These are phyloP conservation scores for Barbus barbus DNA, from an alignment of 2,113 vertebrate genomes.

Conservation along the genomic window DNA sequence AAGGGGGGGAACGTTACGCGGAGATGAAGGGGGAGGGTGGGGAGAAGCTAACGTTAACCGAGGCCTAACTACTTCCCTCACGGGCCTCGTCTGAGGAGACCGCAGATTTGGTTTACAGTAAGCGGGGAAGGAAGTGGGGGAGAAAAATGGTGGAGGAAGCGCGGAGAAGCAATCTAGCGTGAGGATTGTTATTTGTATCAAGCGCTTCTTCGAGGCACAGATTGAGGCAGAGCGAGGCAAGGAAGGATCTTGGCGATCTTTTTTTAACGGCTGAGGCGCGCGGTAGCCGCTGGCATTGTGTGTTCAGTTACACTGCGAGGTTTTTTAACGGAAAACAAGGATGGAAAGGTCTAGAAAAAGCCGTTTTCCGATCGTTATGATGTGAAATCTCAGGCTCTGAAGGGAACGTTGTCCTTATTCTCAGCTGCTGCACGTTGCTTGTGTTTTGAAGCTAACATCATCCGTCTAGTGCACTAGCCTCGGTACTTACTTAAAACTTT, in stretches of 20 bases:
- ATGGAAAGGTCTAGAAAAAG: not conserved
- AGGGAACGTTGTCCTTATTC: slow-evolving; percentile 20
- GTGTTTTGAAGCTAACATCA: slow-evolving; percentile 68
- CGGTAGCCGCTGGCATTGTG: slow-evolving; percentile 74
- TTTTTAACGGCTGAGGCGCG: slow-evolving; percentile 46
- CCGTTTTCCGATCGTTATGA: slow-evolving; percentile 32
- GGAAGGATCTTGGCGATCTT: slow-evolving; percentile 18
- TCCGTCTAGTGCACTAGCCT: slow-evolving; percentile 46
- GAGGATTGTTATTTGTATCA: slow-evolving; percentile 29
- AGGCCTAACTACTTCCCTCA: slow-evolving; percentile 72
- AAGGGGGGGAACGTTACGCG: slow-evolving; percentile 70
- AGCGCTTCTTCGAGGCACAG: slow-evolving; percentile 45
- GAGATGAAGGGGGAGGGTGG: slow-evolving; percentile 34
- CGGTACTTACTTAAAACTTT: not conserved
- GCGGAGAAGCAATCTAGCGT: not conserved
- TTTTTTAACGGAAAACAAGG: not conserved
- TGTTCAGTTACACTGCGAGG: slow-evolving; percentile 19
- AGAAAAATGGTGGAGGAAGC: not conserved
- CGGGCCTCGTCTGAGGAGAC: slow-evolving; percentile 78
- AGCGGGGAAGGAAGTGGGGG: slow-evolving; percentile 8
- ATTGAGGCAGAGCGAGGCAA: slow-evolving; percentile 3
- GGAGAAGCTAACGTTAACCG: slow-evolving; percentile 59
- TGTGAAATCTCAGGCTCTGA: slow-evolving; percentile 35
- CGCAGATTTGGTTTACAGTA: not conserved
- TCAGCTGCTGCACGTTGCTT: slow-evolving; percentile 65